These are phyloP conservation scores for Pimephales promelas DNA, from an alignment of 2,113 vertebrate species.

Conservation along the genomic window DNA sequence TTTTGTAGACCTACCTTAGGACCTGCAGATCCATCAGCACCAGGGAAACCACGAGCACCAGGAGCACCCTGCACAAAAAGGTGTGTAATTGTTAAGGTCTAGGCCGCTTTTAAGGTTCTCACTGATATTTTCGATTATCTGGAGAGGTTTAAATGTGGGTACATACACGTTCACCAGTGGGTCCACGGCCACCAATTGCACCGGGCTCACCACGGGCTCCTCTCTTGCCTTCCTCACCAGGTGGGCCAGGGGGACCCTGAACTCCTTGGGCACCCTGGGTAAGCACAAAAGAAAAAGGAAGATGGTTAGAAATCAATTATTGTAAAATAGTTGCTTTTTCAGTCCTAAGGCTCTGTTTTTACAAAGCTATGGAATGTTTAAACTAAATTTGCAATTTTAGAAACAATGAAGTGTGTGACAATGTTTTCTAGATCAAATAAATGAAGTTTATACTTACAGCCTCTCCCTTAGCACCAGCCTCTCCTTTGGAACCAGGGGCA, in stretches of 20 bases:
- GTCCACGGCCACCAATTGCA: slow-evolving; percentile 82
- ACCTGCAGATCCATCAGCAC: slow-evolving; percentile 87
- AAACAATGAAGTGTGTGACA: neutral
- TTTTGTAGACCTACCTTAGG: slow-evolving; percentile 80
- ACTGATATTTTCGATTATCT: neutral
- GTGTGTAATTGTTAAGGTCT: neutral
- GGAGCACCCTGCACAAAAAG: slow-evolving; percentile 81
- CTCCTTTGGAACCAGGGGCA: slow-evolving; percentile 90
- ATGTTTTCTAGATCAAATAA: neutral
- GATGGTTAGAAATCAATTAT: slow-evolving; percentile 6
- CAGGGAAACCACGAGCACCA: slow-evolving; percentile 95
- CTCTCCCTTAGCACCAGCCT: slow-evolving; percentile 92
- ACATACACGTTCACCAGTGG: slow-evolving; percentile 91
- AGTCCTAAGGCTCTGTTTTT: neutral
- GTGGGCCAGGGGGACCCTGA: slow-evolving; percentile 87
- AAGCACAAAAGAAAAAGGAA: slow-evolving; percentile 20
- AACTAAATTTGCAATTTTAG: neutral
- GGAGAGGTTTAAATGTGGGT: neutral
- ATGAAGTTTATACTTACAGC: slow-evolving; percentile 78
- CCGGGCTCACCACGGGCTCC: slow-evolving; percentile 94
- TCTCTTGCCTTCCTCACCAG: slow-evolving; percentile 97
- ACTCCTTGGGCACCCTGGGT: slow-evolving; percentile 84
- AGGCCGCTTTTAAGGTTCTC: neutral
- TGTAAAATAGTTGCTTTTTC: neutral
- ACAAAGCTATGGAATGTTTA: neutral